phyloP scores from a whole-genome alignment of 37 sponge, comb jelly and placozoan genomes.

The Sycon ciliatum region DNA sequence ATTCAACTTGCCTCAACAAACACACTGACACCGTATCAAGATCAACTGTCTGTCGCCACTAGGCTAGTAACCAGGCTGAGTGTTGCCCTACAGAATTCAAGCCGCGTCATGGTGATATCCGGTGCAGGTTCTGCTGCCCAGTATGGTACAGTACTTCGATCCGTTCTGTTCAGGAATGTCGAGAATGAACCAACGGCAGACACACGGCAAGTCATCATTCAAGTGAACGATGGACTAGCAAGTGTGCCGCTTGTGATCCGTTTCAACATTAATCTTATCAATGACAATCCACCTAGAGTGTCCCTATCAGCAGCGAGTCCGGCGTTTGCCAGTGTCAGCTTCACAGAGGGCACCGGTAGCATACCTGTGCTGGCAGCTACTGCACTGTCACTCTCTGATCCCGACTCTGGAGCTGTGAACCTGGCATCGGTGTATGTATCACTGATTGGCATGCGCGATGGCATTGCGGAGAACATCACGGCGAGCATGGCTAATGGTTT shows the following conservation, averaged over 20 bases:
- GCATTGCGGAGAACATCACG: too few species aligned
- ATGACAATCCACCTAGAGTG: not conserved
- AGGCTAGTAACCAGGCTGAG: constrained; percentile 1
- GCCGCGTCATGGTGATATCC: constrained; percentile 16
- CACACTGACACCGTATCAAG: constrained; percentile 19
- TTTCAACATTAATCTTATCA: constrained; percentile 10
- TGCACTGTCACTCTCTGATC: not conserved
- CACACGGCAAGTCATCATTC: too few species aligned
- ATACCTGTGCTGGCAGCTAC: too few species aligned
- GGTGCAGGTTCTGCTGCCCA: constrained; percentile 25
- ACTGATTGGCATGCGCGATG: not conserved
- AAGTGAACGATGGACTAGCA: too few species aligned
- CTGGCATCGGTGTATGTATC: not conserved
- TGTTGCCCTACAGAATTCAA: constrained; percentile 5
- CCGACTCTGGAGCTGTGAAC: not conserved
- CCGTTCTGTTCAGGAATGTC: constrained; percentile 38
- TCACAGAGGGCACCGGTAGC: too few species aligned
- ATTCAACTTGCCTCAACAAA: constrained; percentile 9
- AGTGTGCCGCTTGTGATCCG: too few species aligned
- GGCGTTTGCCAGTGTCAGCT: too few species aligned
- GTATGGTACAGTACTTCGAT: constrained; percentile 20
- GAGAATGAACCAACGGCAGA: constrained; percentile 42
- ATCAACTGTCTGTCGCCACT: constrained; percentile 21
- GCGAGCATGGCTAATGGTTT: too few species aligned
- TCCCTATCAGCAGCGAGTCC: too few species aligned